phyloP scores from a whole-genome alignment of 2,113 vertebrate genomes.

The Montifringilla adamsi region DNA sequence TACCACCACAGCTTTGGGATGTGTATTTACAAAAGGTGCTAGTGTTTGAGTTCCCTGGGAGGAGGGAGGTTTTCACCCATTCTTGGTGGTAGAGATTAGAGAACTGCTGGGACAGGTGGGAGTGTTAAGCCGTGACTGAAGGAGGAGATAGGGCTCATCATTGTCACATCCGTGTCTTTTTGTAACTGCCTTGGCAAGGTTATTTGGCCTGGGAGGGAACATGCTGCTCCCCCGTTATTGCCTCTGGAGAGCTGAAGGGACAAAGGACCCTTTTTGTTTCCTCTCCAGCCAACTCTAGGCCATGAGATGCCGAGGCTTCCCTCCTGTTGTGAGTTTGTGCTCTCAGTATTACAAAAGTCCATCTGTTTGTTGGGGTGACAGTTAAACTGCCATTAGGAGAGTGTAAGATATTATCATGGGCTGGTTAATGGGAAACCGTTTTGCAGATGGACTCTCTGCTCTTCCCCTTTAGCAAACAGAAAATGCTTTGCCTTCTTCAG shows the following conservation, averaged over 20 bases:
- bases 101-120: not conserved
- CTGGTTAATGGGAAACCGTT: not conserved
- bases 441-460: not conserved
- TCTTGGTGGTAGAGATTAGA: not conserved
- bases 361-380: not conserved
- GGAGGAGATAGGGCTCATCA: not conserved
- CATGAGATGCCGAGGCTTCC: not conserved
- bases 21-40: rapidly evolving
- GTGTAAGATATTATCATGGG: not conserved
- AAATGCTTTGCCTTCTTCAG: not conserved
- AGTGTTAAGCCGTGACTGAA: not conserved
- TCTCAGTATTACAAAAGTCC: not conserved
- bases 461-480: not conserved
- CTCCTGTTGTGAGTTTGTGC: not conserved
- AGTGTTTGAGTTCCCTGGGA: not conserved
- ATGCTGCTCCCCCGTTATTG: not conserved
- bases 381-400: not conserved
- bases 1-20: not conserved
- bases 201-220: not conserved
- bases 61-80: not conserved
- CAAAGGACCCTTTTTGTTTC: not conserved
- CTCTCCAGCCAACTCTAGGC: not conserved
- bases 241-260: not conserved
- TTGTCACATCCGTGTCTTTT: not conserved
- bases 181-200: not conserved